Evolutionary conservation across 53 echinoderm and acorn worm genomes (phyloP).

Genomic region (Henricia sp.): DNA sequence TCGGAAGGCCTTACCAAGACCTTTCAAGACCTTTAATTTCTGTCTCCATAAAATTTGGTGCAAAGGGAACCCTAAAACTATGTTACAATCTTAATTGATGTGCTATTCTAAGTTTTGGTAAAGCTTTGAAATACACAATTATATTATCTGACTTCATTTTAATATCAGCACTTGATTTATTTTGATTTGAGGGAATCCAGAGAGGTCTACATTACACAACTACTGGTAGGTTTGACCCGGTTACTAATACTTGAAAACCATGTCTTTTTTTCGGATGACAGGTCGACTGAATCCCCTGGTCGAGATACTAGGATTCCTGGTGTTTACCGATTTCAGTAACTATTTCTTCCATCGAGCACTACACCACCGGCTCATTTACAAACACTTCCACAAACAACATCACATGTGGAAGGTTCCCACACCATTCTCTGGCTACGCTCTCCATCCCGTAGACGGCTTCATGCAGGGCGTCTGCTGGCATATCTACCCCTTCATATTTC

Average conservation of each 20-base stretch:
- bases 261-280: not conserved
- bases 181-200: too few species aligned
- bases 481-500: slow-evolving; percentile 91
- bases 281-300: slow-evolving; percentile 34
- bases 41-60: too few species aligned
- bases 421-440: slow-evolving; percentile 95
- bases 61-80: too few species aligned
- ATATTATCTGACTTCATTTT: too few species aligned
- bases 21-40: too few species aligned
- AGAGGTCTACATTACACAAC: not conserved
- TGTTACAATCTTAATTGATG: too few species aligned
- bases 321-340: slow-evolving; percentile 93
- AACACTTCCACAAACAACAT: slow-evolving; percentile 86
- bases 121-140: not conserved
- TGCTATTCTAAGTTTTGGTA: too few species aligned
- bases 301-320: slow-evolving; percentile 76
- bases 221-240: not conserved
- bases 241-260: not conserved
- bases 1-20: too few species aligned
- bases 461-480: slow-evolving; percentile 93
- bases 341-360: slow-evolving; percentile 96
- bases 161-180: too few species aligned
- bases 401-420: slow-evolving; percentile 97
- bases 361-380: slow-evolving; percentile 88
- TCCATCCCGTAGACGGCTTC: slow-evolving; percentile 93